Percentiles rank a stretch among this genome's conserved stretches.
Conservation (phyloP, 2,797 vertebrate genomes). For the Squalus acanthias region DNA sequence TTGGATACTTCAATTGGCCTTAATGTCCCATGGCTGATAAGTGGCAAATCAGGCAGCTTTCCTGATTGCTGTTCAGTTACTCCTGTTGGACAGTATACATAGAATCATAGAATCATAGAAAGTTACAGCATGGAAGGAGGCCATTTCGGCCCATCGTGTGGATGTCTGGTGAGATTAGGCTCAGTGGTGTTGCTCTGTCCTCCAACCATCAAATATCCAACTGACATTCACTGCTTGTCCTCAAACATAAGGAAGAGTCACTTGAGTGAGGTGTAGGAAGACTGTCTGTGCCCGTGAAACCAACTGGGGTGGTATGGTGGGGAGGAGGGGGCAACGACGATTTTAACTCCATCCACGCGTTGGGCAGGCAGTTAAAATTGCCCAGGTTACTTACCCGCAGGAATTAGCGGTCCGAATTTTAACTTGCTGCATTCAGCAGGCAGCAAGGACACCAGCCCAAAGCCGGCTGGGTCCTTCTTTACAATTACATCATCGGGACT, state of each 20-base stretch:
- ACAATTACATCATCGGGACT: neutral
- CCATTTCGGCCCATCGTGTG: too few relatives aligned
- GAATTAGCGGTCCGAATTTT: neutral
- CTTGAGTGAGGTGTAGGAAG: neutral
- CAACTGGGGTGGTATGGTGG: neutral
- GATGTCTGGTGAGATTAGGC: too few relatives aligned
- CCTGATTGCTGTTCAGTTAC: too few relatives aligned
- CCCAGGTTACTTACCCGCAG: neutral
- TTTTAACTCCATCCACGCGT: neutral
- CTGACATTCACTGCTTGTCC: neutral
- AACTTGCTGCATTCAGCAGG: neutral
- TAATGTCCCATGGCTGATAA: neutral
- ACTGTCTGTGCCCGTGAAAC: neutral
- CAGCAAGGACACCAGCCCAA: neutral
- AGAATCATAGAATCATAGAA: too few relatives aligned
- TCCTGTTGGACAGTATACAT: too few relatives aligned
- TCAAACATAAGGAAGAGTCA: neutral
- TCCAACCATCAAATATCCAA: neutral
- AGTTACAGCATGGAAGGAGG: too few relatives aligned
- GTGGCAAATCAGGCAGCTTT: neutral
- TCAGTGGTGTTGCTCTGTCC: neutral
- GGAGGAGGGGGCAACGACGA: too few relatives aligned
- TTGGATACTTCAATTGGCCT: neutral
- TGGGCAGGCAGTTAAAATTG: neutral
- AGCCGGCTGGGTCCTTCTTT: neutral